Base-by-base conservation (phyloP, 1,140 invertebrate genomes). In the Matsumurasca onukii region DNA sequence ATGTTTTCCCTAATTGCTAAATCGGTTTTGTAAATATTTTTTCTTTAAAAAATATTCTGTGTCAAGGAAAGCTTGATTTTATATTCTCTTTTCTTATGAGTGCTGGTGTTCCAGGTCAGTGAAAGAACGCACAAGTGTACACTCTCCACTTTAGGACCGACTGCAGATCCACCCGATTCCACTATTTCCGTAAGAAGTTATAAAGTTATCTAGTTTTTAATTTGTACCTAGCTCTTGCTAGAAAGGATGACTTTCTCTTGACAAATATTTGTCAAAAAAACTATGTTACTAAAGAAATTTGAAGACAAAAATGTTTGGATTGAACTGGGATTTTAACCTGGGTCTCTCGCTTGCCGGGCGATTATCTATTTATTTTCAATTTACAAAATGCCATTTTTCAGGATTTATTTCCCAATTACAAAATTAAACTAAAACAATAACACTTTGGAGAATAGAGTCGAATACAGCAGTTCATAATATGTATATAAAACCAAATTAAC, bases 61-160 rank as follows among this genome's bases (percentile, higher is more conserved):
- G n/a, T n/a, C n/a, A n/a, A n/a, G n/a, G n/a, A n/a, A n/a, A n/a
- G n/a, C n/a, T n/a, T n/a, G n/a, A n/a, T n/a, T n/a, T n/a, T n/a
- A n/a, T n/a, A n/a, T n/a, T n/a, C n/a, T n/a, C n/a, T n/a, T n/a
- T n/a, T n/a, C n/a, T n/a, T n/a, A n/a, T n/a, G n/a, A n/a, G n/a
- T n/a, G n/a, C n/a, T n/a, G n/a, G 24, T 59, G 20, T 78, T 78
- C 31, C 72, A 88, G 87, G 86, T 93, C 5, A 91, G 90, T 67
- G 88, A 91, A 79, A 82, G 89, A 75, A 92, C 90, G 17, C 91
- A 93, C 72, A 92, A 92, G 79, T 93, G 91, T 77, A 81, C 82
- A 61, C 78, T 80, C 13, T 85, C 86, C 74, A 82, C 84, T 55
- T 82, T 84, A 30, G 85, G 83, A 72, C 39, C 34, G 51, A 1